Evolutionary conservation across 2,113 vertebrate genomes (phyloP), one percentile per base, ranked within the genome.

Genomic region (Odontesthes bonariensis): DNA sequence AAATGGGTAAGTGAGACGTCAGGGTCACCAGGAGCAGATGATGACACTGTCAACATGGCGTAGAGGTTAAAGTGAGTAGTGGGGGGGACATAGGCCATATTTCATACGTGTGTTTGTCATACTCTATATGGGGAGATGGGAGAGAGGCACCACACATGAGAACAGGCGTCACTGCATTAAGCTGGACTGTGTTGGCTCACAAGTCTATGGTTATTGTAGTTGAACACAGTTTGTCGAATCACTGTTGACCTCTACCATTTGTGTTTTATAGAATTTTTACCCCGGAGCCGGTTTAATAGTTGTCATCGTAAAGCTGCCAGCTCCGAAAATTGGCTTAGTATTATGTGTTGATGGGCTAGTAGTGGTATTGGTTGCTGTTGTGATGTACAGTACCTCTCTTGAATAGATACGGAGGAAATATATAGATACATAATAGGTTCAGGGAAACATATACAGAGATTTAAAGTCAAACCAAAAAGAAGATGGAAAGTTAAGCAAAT

Each of bases 1-100:
- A 3, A 71, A 66, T 55, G 78, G 57, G 78, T 89, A 91, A 93
- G 83, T 92, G 91, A 94, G 92, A 90, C 53, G 84, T 92, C 85
- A 84, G 89, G 83, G 86, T 87, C 83, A 78, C 69, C 33, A 55
- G 72, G 65, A 82, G 71, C 71, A 70, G 81, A 89, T 81, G 91
- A 92, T 91, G 90, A 91, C 89, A 90, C 87, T 77, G 81, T 65
- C 63, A 71, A 75, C 85, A 61, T 82, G 74, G 79, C 23, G 13
- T 58, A 67, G 73, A 74, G 82, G 74, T 71, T 78, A 69, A 86
- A 69, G 81, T 80, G 84, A 85, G 83, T 73, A 76, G 79, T 56
- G 42, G 66, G 64, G 27, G 38, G 8, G 72, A 83, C 79, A 83
- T 42, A 38, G 80, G 46, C 71, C 69, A 31, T 84, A 86, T 87